Conservation (phyloP, 1,140 invertebrate genomes). For the Drosophila mayri region DNA sequence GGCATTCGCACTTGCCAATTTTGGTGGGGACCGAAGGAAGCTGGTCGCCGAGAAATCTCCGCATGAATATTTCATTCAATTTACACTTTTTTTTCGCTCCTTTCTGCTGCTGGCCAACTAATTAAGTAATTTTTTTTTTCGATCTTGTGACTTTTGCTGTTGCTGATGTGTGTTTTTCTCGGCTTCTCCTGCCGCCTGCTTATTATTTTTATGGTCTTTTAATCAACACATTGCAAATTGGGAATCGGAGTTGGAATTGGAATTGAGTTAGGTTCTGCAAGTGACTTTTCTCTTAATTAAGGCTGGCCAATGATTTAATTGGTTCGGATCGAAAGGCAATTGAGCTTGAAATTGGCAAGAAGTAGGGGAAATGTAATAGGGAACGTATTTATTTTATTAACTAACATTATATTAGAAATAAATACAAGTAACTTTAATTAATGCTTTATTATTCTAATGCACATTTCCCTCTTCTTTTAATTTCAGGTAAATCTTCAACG, state of each 20-base stretch:
- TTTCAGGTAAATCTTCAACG: constrained; percentile 58
- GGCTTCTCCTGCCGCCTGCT: constrained; percentile 20
- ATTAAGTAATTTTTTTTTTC: constrained; percentile 82
- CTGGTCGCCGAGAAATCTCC: constrained; percentile 59
- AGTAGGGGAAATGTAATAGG: not conserved
- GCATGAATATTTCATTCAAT: constrained; percentile 83
- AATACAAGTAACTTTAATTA: not conserved
- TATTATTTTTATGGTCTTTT: constrained; percentile 67
- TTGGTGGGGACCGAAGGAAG: constrained; percentile 35
- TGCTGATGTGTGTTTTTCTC: constrained; percentile 52
- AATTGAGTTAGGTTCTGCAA: constrained; percentile 42
- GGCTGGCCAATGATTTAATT: constrained; percentile 67
- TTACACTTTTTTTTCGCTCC: constrained; percentile 64
- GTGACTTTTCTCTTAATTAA: constrained; percentile 73
- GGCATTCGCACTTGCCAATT: constrained; percentile 70
- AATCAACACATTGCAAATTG: constrained; percentile 64
- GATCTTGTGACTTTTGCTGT: constrained; percentile 43
- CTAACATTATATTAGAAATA: not conserved
- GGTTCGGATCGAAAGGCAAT: constrained; percentile 37
- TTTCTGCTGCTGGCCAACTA: constrained; percentile 46
- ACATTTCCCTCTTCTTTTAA: constrained; percentile 13
- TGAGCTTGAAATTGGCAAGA: constrained; percentile 57
- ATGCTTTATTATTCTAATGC: not conserved
- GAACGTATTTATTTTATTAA: not conserved
- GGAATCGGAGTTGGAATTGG: constrained; percentile 29